These are phyloP conservation scores for Fundulus diaphanus DNA, from an alignment of 2,797 vertebrate species.

Conservation along the genomic window DNA sequence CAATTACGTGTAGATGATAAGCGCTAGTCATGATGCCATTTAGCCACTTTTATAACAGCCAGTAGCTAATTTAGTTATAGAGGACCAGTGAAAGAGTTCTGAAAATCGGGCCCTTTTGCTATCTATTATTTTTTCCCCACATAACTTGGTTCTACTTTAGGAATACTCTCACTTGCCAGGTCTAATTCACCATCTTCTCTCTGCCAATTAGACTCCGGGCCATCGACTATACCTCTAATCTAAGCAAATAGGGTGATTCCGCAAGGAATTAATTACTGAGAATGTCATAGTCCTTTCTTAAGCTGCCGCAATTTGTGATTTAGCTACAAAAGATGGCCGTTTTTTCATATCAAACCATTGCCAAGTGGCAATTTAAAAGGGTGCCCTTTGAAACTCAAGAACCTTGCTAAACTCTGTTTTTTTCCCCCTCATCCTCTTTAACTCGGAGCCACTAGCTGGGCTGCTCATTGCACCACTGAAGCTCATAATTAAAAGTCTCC, in stretches of 20 bases:
- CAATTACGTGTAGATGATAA: no score
- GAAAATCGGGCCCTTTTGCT: constrained; percentile 62
- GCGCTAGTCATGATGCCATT: not conserved
- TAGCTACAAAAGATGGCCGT: constrained; percentile 45
- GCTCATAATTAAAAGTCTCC: constrained; percentile 77
- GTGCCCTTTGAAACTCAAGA: constrained; percentile 53
- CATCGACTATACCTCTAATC: constrained; percentile 54
- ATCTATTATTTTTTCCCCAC: constrained; percentile 10
- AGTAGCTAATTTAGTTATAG: not conserved
- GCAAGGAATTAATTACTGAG: constrained; percentile 59
- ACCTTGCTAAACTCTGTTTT: constrained; percentile 47
- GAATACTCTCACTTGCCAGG: constrained; percentile 29
- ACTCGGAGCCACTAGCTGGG: constrained; percentile 49
- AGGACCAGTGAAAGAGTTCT: not conserved
- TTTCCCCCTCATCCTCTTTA: constrained; percentile 48
- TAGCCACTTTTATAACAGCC: not conserved
- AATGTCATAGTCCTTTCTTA: constrained; percentile 56
- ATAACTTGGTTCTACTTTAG: constrained; percentile 9
- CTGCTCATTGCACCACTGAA: constrained; percentile 71
- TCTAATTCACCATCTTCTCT: constrained; percentile 33
- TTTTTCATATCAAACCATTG: constrained; percentile 34
- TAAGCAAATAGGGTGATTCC: constrained; percentile 52
- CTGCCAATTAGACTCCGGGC: constrained; percentile 43
- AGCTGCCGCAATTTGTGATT: constrained; percentile 59
- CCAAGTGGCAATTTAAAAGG: constrained; percentile 60